Evolutionary conservation across 2,888 invertebrate genomes (phyloP).

Genomic region (Ceriagrion tenellum): DNA sequence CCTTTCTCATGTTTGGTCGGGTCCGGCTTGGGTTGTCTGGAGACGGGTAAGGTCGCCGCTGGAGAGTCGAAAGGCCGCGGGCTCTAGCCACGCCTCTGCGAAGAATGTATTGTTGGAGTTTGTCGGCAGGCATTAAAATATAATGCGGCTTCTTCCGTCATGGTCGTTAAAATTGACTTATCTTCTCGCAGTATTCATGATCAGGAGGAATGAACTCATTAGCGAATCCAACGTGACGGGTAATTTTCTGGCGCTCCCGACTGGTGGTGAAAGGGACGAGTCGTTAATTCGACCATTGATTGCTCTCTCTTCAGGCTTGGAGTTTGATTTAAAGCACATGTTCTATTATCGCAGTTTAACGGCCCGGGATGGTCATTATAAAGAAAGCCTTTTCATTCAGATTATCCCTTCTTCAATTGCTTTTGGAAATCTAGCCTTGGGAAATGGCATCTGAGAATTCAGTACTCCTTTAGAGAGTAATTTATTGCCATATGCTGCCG

Average conservation of each 20-base stretch:
- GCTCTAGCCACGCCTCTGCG: background rate
- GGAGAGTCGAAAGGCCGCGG: background rate
- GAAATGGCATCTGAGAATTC: background rate
- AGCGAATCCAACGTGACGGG: background rate
- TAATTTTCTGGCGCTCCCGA: background rate
- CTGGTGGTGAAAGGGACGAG: background rate
- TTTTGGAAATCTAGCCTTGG: background rate
- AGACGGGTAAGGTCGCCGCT: background rate
- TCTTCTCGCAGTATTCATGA: background rate
- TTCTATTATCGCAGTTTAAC: background rate
- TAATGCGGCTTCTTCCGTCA: background rate
- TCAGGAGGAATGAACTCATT: background rate
- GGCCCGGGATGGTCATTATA: background rate
- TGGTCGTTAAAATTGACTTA: background rate
- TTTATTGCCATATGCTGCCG: background rate
- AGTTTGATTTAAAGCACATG: background rate
- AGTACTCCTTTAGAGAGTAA: background rate
- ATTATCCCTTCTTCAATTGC: background rate
- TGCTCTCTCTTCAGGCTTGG: background rate
- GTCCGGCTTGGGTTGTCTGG: background rate
- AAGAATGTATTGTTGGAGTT: background rate
- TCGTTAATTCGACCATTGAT: no score
- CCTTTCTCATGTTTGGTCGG: background rate
- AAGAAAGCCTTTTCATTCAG: background rate
- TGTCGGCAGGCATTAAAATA: background rate